phyloP scores from a whole-genome alignment of 1,140 invertebrate genomes.

The Drosophila melanogaster region DNA sequence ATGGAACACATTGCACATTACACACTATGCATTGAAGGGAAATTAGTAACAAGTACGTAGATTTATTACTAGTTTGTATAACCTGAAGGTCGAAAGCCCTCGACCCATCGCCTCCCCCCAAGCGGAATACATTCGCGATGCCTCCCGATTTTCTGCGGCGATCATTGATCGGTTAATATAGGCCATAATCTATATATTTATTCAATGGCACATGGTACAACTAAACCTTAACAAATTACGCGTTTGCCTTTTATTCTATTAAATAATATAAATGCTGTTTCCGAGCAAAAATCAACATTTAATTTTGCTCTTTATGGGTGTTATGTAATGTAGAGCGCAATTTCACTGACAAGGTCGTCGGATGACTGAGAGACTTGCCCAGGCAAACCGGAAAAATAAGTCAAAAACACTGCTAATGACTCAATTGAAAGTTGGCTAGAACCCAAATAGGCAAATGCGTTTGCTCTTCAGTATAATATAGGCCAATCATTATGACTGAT shows the following conservation, averaged over 20 bases:
- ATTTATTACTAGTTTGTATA: slow-evolving; percentile 43
- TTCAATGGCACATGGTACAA: slow-evolving; percentile 21
- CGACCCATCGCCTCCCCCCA: neutral
- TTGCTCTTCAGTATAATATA: neutral
- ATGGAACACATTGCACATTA: slow-evolving; percentile 18
- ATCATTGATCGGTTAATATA: slow-evolving; percentile 24
- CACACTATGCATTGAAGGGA: slow-evolving; percentile 10
- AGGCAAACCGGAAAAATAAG: slow-evolving; percentile 36
- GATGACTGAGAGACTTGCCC: slow-evolving; percentile 24
- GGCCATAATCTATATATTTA: slow-evolving; percentile 33
- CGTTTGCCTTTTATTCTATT: slow-evolving; percentile 35
- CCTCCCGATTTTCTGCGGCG: neutral
- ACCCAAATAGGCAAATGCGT: slow-evolving; percentile 39
- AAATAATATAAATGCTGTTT: slow-evolving; percentile 32
- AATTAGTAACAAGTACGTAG: slow-evolving; percentile 21
- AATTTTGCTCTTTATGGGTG: slow-evolving; percentile 9
- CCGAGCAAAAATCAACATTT: slow-evolving; percentile 19
- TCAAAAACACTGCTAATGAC: slow-evolving; percentile 8
- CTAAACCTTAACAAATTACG: slow-evolving; percentile 40
- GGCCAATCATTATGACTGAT: neutral
- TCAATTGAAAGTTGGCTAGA: slow-evolving; percentile 54
- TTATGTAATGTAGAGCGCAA: slow-evolving; percentile 35
- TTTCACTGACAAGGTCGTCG: slow-evolving; percentile 37
- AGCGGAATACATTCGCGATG: neutral
- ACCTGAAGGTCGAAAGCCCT: slow-evolving; percentile 29